These are phyloP conservation scores for Apomyelois bistriatella DNA, from an alignment of 2,888 invertebrate genomes.

Conservation along the genomic window DNA sequence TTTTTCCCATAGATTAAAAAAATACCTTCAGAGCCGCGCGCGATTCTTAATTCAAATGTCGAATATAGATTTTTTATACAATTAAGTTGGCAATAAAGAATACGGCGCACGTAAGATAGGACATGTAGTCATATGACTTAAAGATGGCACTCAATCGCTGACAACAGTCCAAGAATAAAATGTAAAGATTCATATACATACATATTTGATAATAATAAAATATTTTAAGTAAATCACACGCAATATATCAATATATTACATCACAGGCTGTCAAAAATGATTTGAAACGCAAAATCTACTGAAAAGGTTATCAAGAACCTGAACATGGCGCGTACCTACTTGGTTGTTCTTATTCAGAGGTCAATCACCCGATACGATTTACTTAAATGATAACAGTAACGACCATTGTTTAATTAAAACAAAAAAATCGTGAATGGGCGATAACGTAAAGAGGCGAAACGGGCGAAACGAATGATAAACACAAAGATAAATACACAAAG, in stretches of 20 bases:
- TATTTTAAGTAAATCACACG: neutral
- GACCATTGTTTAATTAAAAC: slow-evolving; percentile 1
- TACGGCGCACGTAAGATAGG: too few relatives aligned
- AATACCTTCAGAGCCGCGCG: too few relatives aligned
- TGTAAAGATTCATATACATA: too few relatives aligned
- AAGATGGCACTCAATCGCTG: too few relatives aligned
- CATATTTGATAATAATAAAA: too few relatives aligned
- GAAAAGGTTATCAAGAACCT: slow-evolving; percentile 5
- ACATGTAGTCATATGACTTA: too few relatives aligned
- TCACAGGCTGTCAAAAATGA: slow-evolving; percentile 2
- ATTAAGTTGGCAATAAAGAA: too few relatives aligned
- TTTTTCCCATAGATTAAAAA: too few relatives aligned
- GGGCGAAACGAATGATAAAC: neutral
- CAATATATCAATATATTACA: neutral
- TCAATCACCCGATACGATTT: slow-evolving; percentile 6
- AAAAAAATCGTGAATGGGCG: slow-evolving; percentile 3
- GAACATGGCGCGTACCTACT: neutral
- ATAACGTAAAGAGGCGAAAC: neutral
- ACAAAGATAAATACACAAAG: too few relatives aligned
- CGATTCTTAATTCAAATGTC: too few relatives aligned
- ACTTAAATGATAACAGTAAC: neutral
- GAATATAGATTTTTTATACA: too few relatives aligned
- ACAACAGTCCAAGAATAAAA: too few relatives aligned
- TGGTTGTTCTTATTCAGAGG: neutral
- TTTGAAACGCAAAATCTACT: slow-evolving; percentile 7